Evolutionary conservation across 1,140 invertebrate species (phyloP).

Genomic region (Drosophila orosa): DNA sequence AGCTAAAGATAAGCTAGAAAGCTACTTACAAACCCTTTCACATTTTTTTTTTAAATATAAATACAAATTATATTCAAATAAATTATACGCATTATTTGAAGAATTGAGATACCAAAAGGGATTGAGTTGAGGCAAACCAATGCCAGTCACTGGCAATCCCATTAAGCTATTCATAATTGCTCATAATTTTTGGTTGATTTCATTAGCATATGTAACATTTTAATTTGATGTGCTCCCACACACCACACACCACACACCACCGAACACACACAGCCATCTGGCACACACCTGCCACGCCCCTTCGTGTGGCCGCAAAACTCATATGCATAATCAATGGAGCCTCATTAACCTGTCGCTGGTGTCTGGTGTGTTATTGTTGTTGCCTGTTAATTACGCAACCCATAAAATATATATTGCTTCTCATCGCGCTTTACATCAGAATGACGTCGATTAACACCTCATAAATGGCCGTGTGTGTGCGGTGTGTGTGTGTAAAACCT

Average conservation of each 20-base stretch:
- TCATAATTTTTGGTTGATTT: conserved; percentile 80
- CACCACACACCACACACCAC: background rate
- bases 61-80: conserved; percentile 1
- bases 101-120: background rate
- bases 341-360: conserved; percentile 74
- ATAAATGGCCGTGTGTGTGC: conserved; percentile 24
- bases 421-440: conserved; percentile 78
- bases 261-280: background rate
- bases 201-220: conserved; percentile 78
- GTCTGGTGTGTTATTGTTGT: conserved; percentile 54
- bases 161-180: conserved; percentile 79
- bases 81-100: background rate
- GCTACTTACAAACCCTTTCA: too few relatives aligned
- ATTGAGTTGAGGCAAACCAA: conserved; percentile 24
- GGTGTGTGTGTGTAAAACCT: conserved; percentile 46
- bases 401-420: conserved; percentile 65
- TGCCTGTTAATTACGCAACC: conserved; percentile 73
- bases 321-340: conserved; percentile 80
- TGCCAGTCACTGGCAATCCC: conserved; percentile 43
- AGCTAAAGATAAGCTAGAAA: background rate
- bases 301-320: conserved; percentile 46
- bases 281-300: background rate
- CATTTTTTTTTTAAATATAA: background rate
- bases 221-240: conserved; percentile 65
- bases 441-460: conserved; percentile 81